These are phyloP conservation scores for Platerodrilus igneus DNA, from an alignment of 2,888 invertebrate species.

Conservation along the genomic window DNA sequence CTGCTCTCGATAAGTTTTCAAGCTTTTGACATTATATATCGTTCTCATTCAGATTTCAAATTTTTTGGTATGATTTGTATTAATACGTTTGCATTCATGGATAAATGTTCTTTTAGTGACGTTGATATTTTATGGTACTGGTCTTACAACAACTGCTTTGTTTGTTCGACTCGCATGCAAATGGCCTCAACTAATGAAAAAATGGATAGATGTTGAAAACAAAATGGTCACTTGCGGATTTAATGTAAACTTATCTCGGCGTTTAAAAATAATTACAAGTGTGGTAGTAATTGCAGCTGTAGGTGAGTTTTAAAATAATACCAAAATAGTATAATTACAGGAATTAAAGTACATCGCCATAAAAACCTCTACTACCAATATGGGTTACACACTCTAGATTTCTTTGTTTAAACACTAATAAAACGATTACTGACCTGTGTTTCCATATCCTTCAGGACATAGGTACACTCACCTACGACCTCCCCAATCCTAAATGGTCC, in stretches of 20 bases:
- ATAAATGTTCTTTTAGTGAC: constrained; percentile 39
- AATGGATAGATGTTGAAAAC: constrained; percentile 45
- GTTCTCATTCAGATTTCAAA: not conserved
- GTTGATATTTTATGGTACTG: constrained; percentile 55
- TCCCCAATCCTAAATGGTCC: too few relatives aligned
- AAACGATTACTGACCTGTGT: too few relatives aligned
- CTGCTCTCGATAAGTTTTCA: constrained; percentile 8
- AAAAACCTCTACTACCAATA: too few relatives aligned
- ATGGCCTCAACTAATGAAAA: constrained; percentile 47
- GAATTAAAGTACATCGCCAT: too few relatives aligned
- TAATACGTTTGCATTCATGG: not conserved
- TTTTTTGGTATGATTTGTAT: constrained; percentile 9
- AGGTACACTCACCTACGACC: too few relatives aligned
- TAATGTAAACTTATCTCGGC: constrained; percentile 30
- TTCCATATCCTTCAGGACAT: too few relatives aligned
- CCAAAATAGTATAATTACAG: too few relatives aligned
- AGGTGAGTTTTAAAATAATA: too few relatives aligned
- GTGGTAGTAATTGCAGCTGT: constrained; percentile 42
- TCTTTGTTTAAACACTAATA: too few relatives aligned
- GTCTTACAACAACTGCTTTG: constrained; percentile 50
- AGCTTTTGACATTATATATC: not conserved
- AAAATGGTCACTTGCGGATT: constrained; percentile 38
- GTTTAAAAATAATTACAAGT: constrained; percentile 41
- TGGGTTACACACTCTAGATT: too few relatives aligned
- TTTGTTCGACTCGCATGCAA: constrained; percentile 50